Base-by-base conservation (phyloP, 1,140 invertebrate species). In the Saccostrea cuccullata region DNA sequence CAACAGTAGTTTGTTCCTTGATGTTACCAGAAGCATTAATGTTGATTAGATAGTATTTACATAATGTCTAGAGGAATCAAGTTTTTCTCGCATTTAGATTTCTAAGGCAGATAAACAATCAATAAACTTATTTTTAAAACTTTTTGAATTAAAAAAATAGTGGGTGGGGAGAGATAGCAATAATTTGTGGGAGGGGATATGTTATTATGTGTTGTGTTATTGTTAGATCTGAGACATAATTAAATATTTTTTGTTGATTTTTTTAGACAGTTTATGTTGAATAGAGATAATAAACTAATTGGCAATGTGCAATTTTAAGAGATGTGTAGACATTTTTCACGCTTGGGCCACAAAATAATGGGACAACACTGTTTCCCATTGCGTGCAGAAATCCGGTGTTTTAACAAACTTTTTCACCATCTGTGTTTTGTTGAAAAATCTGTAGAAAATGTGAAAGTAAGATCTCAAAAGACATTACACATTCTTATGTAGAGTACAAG, bases 171-270 rank as follows among this genome's bases (percentile, higher is more conserved):
- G 26, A 20, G 58, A 17, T 64, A n/a, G 17, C 1, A 64, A 2
- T 15, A 73, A 36, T 26, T 77, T 9, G 30, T 12, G 70, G 70
- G 70, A 13, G 15, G 30, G 30, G 58, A 73, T 12, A 26, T 26
- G 13, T 77, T 26, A 15, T 77, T 77, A 30, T 77, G 30, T 77
- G 70, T 77, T 77, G 70, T 77, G 70, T 77, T 77, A 36, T 77
- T 36, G 70, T 77, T 77, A 77, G 70, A 77, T 77, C 70, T 77
- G 70, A 77, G 30, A 77, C 58, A 9, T 60, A 20, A 60, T 60
- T 60, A 77, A 77, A 77, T 77, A 20, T 64, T 64, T 64, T 64
- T 64, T 77, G 70, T 77, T 77, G 26, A 77, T 36, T 77, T 26
- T 73, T 77, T 26, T 36, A 77, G 26, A 77, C 30, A 17, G 12